Conservation (phyloP, 2,113 vertebrate species). For the Cavia porcellus region DNA sequence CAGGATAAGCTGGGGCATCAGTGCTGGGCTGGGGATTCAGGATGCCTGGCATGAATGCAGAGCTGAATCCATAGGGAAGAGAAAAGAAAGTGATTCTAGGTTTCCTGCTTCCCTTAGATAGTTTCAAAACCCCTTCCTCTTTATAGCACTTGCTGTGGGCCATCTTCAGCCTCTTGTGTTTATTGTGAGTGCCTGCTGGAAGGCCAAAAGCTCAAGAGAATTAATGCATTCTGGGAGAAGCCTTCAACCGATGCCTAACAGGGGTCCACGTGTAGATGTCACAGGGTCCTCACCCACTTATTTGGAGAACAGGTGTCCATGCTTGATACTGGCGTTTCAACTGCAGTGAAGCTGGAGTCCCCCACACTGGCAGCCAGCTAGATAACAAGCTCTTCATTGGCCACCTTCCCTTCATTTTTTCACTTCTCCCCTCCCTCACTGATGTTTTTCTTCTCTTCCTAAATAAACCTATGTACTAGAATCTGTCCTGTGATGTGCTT, state of each 20-base stretch:
- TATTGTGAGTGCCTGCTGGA: background rate
- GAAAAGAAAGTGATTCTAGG: background rate
- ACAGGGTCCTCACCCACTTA: background rate
- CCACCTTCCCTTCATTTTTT: background rate
- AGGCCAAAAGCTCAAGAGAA: background rate
- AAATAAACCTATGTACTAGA: background rate
- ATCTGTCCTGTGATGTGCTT: background rate
- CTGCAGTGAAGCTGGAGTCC: background rate
- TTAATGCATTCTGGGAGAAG: background rate
- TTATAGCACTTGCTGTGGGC: background rate
- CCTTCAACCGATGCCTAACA: background rate
- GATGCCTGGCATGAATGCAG: background rate
- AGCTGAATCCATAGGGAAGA: background rate
- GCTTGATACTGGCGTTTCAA: background rate
- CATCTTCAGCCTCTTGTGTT: background rate
- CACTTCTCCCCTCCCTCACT: background rate
- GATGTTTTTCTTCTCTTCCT: background rate
- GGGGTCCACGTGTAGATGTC: background rate
- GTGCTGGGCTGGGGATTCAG: background rate
- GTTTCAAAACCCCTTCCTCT: background rate
- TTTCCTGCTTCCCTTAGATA: background rate
- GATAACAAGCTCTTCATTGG: background rate
- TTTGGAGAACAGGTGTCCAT: background rate
- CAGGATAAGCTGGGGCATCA: background rate
- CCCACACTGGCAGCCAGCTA: background rate